Conservation (phyloP, 2,113 vertebrate genomes). For the Marmota monax region DNA sequence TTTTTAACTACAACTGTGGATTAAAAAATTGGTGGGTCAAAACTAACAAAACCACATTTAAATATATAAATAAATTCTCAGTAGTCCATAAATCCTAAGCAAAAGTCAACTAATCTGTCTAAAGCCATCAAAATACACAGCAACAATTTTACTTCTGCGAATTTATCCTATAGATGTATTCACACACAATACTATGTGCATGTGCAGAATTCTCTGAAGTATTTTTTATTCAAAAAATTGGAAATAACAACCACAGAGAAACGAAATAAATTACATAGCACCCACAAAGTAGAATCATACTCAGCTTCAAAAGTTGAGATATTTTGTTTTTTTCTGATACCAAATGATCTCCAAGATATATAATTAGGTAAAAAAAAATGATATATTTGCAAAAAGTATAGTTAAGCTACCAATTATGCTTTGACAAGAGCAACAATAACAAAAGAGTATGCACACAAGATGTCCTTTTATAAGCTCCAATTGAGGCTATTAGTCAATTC, state of each 20-base stretch:
- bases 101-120: not conserved
- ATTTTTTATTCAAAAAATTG: not conserved
- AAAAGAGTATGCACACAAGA: not conserved
- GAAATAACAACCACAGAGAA: constrained; percentile 23
- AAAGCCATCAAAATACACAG: not conserved
- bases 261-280: not conserved
- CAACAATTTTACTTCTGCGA: not conserved
- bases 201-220: not conserved
- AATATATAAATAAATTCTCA: constrained; percentile 49
- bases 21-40: not conserved
- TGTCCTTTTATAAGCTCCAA: not conserved
- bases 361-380: constrained; percentile 32
- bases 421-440: not conserved
- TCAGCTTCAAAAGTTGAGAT: not conserved
- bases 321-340: constrained; percentile 17
- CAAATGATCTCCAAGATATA: constrained; percentile 39
- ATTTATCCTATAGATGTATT: not conserved
- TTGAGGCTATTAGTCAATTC: not conserved
- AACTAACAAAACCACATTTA: constrained; percentile 11
- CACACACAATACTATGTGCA: not conserved
- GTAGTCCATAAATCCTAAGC: not conserved
- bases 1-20: not conserved
- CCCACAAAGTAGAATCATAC: not conserved
- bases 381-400: not conserved
- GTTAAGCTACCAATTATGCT: not conserved